These are phyloP conservation scores for Caenorhabditis brenneri DNA, from an alignment of 1,140 invertebrate species.

Conservation along the genomic window DNA sequence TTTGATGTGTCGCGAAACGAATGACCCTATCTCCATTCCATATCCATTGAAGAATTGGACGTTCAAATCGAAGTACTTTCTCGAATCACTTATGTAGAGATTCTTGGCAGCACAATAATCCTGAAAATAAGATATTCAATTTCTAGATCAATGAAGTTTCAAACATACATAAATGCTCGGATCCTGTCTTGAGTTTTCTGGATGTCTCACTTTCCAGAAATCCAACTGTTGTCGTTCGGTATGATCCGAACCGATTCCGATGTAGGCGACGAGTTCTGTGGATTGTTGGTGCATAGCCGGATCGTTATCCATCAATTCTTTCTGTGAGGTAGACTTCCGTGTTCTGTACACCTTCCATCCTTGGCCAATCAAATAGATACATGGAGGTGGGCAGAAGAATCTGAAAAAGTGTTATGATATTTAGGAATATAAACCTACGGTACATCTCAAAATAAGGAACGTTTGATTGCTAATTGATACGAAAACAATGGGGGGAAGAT, in stretches of 20 bases:
- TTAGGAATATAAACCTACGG: too few relatives aligned
- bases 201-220: constrained; percentile 75
- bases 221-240: constrained; percentile 99
- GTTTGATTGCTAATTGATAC: too few relatives aligned
- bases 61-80: constrained; percentile 91
- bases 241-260: constrained; percentile 91
- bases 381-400: constrained; percentile 98
- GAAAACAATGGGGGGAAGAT: too few relatives aligned
- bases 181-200: constrained; percentile 74
- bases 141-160: too few relatives aligned
- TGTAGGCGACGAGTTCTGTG: constrained; percentile 90
- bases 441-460: too few relatives aligned
- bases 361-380: constrained; percentile 95
- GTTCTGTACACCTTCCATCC: constrained; percentile 82
- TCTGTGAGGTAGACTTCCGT: constrained; percentile 38
- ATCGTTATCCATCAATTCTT: constrained; percentile 42
- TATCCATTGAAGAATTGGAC: constrained; percentile 96
- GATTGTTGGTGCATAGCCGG: constrained; percentile 52
- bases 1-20: constrained; percentile 92
- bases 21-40: constrained; percentile 95
- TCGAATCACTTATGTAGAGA: constrained; percentile 96
- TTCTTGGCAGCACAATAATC: constrained; percentile 99
- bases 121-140: constrained; percentile 73
- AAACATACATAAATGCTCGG: background rate
- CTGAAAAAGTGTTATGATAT: constrained; percentile 65